Evolutionary conservation across 2,113 vertebrate genomes (phyloP).

Genomic region (Thamnaconus septentrionalis): DNA sequence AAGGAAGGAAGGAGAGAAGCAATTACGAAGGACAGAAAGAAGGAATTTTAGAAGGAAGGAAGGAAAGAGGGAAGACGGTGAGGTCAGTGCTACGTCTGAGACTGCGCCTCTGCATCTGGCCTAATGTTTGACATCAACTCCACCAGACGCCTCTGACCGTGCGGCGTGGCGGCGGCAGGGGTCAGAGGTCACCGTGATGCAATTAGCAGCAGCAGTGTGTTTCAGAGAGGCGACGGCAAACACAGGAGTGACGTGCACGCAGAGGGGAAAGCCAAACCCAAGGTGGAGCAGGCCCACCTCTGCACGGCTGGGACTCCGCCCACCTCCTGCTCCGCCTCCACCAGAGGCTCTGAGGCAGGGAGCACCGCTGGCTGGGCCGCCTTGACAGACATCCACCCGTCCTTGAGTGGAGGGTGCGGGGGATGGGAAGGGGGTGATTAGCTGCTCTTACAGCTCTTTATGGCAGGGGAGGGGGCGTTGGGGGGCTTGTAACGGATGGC

Average conservation of each 20-base stretch:
- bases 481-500: slow-evolving; percentile 40
- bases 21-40: too few relatives aligned
- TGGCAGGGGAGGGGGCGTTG: slow-evolving; percentile 19
- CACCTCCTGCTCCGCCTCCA: too few relatives aligned
- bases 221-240: slow-evolving; percentile 21
- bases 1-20: too few relatives aligned
- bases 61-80: slow-evolving; percentile 20
- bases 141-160: slow-evolving; percentile 56
- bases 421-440: slow-evolving; percentile 7
- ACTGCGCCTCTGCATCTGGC: slow-evolving; percentile 63
- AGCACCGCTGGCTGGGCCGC: too few relatives aligned
- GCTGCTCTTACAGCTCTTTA: slow-evolving; percentile 46
- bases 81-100: slow-evolving; percentile 64
- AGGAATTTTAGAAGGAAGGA: too few relatives aligned
- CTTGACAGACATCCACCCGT: slow-evolving; percentile 51
- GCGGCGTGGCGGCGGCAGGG: slow-evolving; percentile 62
- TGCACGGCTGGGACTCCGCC: too few relatives aligned
- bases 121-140: slow-evolving; percentile 69
- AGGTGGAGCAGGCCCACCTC: too few relatives aligned
- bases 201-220: slow-evolving; percentile 31
- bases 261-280: too few relatives aligned
- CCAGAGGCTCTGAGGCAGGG: too few relatives aligned
- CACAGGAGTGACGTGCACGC: not conserved
- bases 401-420: slow-evolving; percentile 35
- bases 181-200: slow-evolving; percentile 45